Evolutionary conservation across 2,113 vertebrate species (phyloP), one percentile per base, ranked within the genome.

Genomic region (Bostrychus sinensis): DNA sequence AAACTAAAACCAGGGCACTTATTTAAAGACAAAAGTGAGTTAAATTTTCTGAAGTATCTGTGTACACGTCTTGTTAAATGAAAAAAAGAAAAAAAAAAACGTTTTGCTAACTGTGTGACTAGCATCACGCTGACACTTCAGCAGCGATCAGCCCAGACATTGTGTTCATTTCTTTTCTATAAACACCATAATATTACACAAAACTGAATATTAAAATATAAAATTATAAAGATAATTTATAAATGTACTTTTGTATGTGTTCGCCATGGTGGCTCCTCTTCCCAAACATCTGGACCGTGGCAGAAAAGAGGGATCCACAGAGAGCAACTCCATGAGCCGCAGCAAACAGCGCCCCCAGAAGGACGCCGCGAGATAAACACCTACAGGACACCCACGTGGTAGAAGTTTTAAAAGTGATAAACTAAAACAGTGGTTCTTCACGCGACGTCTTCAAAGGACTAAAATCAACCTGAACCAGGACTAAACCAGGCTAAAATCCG

Each of bases 181-280:
- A n/a, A 51, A 30, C 7, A 1, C 25, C 6, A 25, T 1, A 17
- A 17, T 26, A 7, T 4, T 30, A n/a, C 1, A 51, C 7, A 26
- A 7, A 28, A 8, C 1, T 14, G 3, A 30, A 2, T 7, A 28
- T 1, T 28, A 30, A 10, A 1, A 5, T 6, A 51, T 16, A 51
- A 10, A 51, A 38, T 2, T 16, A 5, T 28, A 9, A 28, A 51
- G 14, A 51, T 28, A 51, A 16, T 2, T 1, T 1, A 51, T 1
- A 51, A 28, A 10, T 51, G 17, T 51, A 51, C 48, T 51, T 51
- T 51, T 51, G 48, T 51, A 51, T 10, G 48, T n/a, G 48, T 51
- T 51, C 48, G 48, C 48, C 48, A 51, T 51, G 25, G 28, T 51
- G 14, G 23, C 48, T 51, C 6, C 48, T 30, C 25, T 51, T 9